Evolutionary conservation across 2,113 vertebrate species (phyloP).

Genomic region (Pygoscelis antarcticus): DNA sequence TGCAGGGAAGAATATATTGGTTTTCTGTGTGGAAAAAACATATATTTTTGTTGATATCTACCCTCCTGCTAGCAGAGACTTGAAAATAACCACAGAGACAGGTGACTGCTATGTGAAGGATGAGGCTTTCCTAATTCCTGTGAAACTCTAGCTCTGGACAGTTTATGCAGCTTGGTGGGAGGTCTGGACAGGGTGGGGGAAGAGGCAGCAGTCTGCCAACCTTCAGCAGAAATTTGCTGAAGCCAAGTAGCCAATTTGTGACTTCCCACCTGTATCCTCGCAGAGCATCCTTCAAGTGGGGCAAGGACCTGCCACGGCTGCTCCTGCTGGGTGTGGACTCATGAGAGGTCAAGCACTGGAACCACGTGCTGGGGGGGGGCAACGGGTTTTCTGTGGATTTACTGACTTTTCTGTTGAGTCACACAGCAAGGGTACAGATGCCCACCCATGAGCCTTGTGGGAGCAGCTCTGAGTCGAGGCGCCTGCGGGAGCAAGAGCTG

Average conservation of each 20-base stretch:
- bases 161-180: neutral
- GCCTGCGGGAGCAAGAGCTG: neutral
- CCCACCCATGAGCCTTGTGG: neutral
- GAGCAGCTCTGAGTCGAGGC: neutral
- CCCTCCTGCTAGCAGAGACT: neutral
- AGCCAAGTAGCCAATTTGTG: neutral
- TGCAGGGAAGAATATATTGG: neutral
- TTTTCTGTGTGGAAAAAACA: neutral
- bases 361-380: neutral
- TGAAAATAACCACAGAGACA: neutral
- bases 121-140: neutral
- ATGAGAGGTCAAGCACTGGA: neutral
- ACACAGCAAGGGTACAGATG: fast-evolving
- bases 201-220: neutral
- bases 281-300: neutral
- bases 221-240: neutral
- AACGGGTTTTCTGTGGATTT: neutral
- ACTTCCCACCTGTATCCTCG: neutral
- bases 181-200: neutral
- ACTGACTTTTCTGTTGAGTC: neutral
- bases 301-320: neutral
- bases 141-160: neutral
- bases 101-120: neutral
- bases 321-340: neutral
- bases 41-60: neutral